These are phyloP conservation scores for Calonectris borealis DNA, from an alignment of 2,113 vertebrate genomes.

Conservation along the genomic window DNA sequence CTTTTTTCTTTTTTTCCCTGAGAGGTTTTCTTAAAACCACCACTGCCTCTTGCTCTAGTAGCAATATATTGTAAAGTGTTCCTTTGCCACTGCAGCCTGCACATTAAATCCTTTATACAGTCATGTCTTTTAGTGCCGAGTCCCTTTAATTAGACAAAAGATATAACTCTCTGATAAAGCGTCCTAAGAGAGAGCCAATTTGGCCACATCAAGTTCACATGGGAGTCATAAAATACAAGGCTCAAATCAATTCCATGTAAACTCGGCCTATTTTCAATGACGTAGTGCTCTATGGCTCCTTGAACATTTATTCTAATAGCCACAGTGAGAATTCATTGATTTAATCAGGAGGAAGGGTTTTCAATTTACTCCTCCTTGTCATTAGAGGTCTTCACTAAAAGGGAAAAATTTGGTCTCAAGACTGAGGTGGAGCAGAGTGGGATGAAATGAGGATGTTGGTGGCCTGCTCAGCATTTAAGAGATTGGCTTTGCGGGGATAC, in stretches of 20 bases:
- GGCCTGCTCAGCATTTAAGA: not conserved
- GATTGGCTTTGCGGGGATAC: not conserved
- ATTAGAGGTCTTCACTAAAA: not conserved
- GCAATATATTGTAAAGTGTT: not conserved
- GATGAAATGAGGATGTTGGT: not conserved
- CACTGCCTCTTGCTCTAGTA: not conserved
- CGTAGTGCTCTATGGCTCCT: not conserved
- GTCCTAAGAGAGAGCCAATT: conserved; percentile 27
- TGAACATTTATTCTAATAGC: conserved; percentile 43
- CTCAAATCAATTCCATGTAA: conserved; percentile 49
- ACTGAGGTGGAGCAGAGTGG: not conserved
- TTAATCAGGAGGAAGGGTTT: not conserved
- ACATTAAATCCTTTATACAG: not conserved
- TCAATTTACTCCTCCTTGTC: not conserved
- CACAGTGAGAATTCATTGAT: conserved; percentile 48
- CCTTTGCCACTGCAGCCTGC: not conserved
- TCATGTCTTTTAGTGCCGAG: not conserved
- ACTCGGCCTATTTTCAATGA: conserved; percentile 33
- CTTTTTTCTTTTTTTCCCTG: not conserved
- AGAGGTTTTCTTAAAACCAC: conserved; percentile 29
- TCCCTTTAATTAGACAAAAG: conserved; percentile 41
- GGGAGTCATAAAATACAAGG: conserved; percentile 32
- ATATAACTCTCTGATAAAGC: conserved; percentile 21
- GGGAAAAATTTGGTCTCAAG: not conserved
- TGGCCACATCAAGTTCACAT: not conserved